phyloP scores from a whole-genome alignment of 37 sponge, comb jelly and placozoan species.

The Chondrosia reniformis region DNA sequence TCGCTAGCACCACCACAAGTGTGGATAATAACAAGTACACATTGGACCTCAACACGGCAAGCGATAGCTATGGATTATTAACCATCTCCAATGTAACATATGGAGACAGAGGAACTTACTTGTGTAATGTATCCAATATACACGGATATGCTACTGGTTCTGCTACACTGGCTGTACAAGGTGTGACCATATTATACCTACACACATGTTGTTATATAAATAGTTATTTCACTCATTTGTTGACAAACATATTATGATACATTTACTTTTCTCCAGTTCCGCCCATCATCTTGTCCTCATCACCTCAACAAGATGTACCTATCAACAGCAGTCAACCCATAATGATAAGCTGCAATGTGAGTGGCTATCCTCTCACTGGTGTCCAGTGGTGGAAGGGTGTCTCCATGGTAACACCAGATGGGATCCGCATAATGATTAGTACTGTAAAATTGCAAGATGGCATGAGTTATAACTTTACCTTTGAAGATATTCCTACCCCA shows the following conservation, averaged over 20 bases:
- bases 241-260: no score
- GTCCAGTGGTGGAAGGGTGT: background rate
- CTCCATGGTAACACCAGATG: background rate
- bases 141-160: no score
- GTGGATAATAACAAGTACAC: background rate
- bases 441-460: background rate
- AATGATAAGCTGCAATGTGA: background rate
- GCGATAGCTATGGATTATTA: no score
- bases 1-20: background rate
- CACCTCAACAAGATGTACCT: background rate
- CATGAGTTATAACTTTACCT: background rate
- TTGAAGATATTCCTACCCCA: background rate
- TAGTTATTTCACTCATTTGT: no score
- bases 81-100: no score
- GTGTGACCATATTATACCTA: no score
- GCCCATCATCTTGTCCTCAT: background rate
- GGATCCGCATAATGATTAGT: background rate
- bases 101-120: no score
- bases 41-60: no score
- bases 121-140: no score
- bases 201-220: no score
- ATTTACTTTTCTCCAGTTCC: conserved; percentile 2
- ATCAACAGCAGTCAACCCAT: background rate
- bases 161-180: no score
- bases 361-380: background rate